Evolutionary conservation across 2,888 invertebrate genomes (phyloP), one percentile per base, ranked within the genome.

Genomic region (Acanthopleura granulata): DNA sequence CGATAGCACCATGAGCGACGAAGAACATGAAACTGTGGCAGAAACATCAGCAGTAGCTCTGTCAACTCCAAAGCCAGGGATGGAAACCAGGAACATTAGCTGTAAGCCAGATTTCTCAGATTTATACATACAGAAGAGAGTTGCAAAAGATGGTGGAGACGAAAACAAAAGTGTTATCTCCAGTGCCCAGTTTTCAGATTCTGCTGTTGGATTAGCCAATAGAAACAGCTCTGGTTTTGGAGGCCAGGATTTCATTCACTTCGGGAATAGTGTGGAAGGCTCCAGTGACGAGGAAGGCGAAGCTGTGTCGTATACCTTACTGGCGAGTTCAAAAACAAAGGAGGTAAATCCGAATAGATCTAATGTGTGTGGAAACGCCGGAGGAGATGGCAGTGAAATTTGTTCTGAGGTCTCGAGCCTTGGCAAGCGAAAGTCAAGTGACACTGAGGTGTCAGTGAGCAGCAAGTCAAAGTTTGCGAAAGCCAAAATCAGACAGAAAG

Each of bases 381-480:
- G 30, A 30, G 40, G 25, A 78, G 69, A 22, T 50, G 16, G 15
- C 69, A 71, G 62, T 69, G 50, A 51, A 30, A 69, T 50, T 25
- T 57, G 49, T 22, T 57, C 57, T 57, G n/a, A 18, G 18, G 40
- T 9, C 3, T 40, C 40, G 40, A 40, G 40, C 9, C 3, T 40
- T 40, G 40, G 40, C 40, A 78, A 75, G n/a, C 49, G 76, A n/a
- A 74, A 77, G 30, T 18, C 73, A 49, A 49, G 29, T n/a, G 16
- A 66, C n/a, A 57, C 18, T 29, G 72, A 75, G 15, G 40, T 25
- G 16, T 29, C 29, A 71, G 16, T 69, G 3, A 4, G 3, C 14
- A 71, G 74, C 12, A 72, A 77, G 14, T 78, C 78, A 69, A 73
- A 75, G 30, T 77, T 77, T 50, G 62, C 30, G 18, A 74, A 75